Base-by-base conservation (phyloP, 2,113 vertebrate species). In the Stictonetta naevosa region DNA sequence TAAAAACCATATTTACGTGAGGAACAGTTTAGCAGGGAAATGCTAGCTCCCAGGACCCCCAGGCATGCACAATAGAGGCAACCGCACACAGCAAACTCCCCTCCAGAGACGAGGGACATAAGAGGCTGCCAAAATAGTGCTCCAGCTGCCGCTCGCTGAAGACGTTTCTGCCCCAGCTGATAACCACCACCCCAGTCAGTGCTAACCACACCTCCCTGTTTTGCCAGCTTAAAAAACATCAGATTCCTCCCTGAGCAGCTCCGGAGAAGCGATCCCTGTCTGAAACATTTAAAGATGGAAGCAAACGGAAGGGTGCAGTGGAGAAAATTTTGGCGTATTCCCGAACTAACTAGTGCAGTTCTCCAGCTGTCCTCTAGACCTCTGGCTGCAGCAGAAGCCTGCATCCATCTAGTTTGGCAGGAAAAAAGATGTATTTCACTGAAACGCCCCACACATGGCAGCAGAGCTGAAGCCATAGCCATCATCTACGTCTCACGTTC, bases 131-230 rank as follows among this genome's bases (percentile, higher is more conserved):
- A 89, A 82, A 88, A 93, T 6, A 8, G 5, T 0, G 1, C 77
- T 94, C 83, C 56, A 68, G 86, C 56, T 78, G 88, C 83, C 29
- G 78, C 31, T 60, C 2, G 7, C 85, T n/a, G 44, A 28, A 58
- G 87, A 40, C 19, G 1, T 36, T 88, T 87, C 92, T 95, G 88
- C 60, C 72, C 72, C 64, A 19, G 80, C 73, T 78, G 95, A 89
- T 93, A 95, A 94, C 72, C 34, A 10, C 16, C 56, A 50, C n/a
- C 33, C 33, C 1, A 3, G 3, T 11, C 58, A 83, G 50, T 83
- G 36, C 40, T 29, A 55, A 63, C 83, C 88, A 75, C 90, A 63
- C 59, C 63, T n/a, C n/a, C 48, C 58, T 6, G 3, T 3, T 38
- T 6, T 17, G 36, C 16, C 86, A 9, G 44, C 8, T 50, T 38